Evolutionary conservation across 1,140 invertebrate species (phyloP), one percentile per base, ranked within the genome.

Genomic region (Episyrphus balteatus): DNA sequence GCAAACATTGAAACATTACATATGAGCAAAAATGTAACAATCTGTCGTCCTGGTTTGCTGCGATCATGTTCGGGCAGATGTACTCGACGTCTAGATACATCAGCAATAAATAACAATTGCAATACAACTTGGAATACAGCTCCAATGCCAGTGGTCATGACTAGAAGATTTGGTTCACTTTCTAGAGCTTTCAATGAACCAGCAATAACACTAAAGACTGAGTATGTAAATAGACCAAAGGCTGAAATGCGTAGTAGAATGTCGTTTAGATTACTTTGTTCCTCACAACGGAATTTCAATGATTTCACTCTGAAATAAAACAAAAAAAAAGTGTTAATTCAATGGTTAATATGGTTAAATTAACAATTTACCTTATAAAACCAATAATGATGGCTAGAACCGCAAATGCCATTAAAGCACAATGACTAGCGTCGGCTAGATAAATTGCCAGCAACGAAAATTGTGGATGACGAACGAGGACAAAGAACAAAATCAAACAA

Each of bases 1-100:
- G 92, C 82, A 86, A 90, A 94, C 84, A 94, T 89, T 51, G 89
- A 91, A 45, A 94, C 79, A 68, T 97, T 97, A 71, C 88, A 91
- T 61, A 97, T 91, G 14, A 96, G 77, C 38, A 97, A 72, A 74
- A 96, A 95, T 33, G 92, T 96, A 30, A 98, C 91, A 41, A 93
- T 82, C 70, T 98, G 92, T 46, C 92, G 80, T 1, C 92, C 93
- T 1, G 92, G 92, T 72, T 96, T 96, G 59, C 84, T 88, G 50
- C 88, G 80, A 60, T 93, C 89, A 57, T 95, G 91, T 69, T 92
- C 88, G 0, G 86, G 86, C 32, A 91, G 73, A 56, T 89, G 84
- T n/a, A 94, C 88, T 36, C 87, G 80, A 53, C 90, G 82, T 18
- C 91, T 82, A 2, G 87, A 88, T 0, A 95, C 90, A 69, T 97